These are phyloP conservation scores for Cartodere bifasciata DNA, from an alignment of 2,888 invertebrate species.

Conservation along the genomic window DNA sequence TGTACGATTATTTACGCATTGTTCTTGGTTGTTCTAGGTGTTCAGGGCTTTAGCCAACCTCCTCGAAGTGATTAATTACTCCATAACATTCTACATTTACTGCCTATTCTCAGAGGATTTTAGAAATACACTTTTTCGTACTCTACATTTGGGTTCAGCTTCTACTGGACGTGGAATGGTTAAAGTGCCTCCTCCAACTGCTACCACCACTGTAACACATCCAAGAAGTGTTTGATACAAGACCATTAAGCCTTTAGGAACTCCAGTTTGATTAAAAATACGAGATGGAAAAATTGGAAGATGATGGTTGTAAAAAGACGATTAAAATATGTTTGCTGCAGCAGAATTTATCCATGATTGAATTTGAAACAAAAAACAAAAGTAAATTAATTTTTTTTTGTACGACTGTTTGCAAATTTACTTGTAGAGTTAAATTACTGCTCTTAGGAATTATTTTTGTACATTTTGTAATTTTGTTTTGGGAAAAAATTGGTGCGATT, in stretches of 20 bases:
- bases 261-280: conserved; percentile 19
- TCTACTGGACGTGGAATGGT: conserved; percentile 23
- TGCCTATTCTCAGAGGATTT: conserved; percentile 68
- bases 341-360: too few species aligned
- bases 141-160: conserved; percentile 47
- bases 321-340: too few species aligned
- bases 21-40: conserved; percentile 43
- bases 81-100: conserved; percentile 67
- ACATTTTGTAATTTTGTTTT: too few species aligned
- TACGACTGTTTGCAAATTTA: too few species aligned
- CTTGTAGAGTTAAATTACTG: too few species aligned
- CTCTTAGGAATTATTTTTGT: too few species aligned
- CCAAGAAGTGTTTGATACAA: conserved; percentile 32
- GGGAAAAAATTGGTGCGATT: too few species aligned
- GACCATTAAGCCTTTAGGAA: conserved; percentile 20
- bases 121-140: conserved; percentile 52
- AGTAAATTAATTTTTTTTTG: too few species aligned
- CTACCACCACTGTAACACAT: conserved; percentile 32
- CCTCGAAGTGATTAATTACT: conserved; percentile 62
- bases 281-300: too few species aligned
- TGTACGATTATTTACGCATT: too few species aligned
- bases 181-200: conserved; percentile 29
- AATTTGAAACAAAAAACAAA: too few species aligned
- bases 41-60: conserved; percentile 60
- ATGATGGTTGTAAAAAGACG: too few species aligned